A percentile compares a stretch with the other conserved stretches of the same genome.
Conservation (phyloP, 2,797 vertebrate genomes). For the Graptemys geographica region DNA sequence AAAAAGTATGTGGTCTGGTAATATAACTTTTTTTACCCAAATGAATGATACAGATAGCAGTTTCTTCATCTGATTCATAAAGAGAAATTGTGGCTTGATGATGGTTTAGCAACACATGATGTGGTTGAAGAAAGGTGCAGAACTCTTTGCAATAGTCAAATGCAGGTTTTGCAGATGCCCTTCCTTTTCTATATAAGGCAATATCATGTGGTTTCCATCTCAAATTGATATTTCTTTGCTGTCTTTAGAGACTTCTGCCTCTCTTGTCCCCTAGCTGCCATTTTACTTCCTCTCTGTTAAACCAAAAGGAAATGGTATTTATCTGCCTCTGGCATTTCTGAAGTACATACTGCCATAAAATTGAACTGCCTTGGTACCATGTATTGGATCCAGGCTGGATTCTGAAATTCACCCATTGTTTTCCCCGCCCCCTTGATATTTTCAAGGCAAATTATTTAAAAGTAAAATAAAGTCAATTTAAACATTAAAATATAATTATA, state of each 20-base stretch:
- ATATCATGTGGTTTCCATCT: background rate
- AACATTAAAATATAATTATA: slow-evolving; percentile 64
- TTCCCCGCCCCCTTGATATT: slow-evolving; percentile 16
- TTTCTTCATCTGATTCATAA: background rate
- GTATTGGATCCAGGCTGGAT: background rate
- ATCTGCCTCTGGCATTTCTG: background rate
- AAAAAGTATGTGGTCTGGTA: background rate
- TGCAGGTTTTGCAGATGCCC: background rate
- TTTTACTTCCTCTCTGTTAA: background rate
- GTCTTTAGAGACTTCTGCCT: background rate
- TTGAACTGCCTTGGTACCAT: background rate
- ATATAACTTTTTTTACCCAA: background rate
- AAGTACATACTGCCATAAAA: background rate
- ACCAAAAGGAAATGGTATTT: background rate
- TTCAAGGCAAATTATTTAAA: slow-evolving; percentile 52
- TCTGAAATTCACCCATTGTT: background rate
- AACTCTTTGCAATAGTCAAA: background rate
- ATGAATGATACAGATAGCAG: background rate
- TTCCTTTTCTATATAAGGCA: background rate
- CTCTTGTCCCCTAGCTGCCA: slow-evolving; percentile 1
- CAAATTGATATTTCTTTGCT: fast-evolving
- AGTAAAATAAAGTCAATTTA: slow-evolving; percentile 49
- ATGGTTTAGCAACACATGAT: background rate
- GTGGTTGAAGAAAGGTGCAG: background rate
- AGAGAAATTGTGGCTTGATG: background rate